Evolutionary conservation across 2,797 vertebrate species (phyloP).

Genomic region (Nyctalus aviator): DNA sequence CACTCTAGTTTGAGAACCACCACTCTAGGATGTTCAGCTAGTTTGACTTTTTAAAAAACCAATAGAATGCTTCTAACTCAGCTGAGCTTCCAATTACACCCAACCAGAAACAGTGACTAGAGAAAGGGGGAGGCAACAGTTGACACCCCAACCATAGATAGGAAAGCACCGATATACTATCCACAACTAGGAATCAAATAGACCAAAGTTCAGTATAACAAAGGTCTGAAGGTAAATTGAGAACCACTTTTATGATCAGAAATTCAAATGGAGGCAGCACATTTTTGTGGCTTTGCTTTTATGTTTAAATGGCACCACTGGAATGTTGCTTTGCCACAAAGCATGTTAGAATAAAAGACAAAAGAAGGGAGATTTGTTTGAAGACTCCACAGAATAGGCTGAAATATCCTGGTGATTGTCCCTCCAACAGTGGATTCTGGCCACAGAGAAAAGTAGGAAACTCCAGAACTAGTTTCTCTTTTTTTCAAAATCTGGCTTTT

Average conservation of each 20-base stretch:
- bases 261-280: constrained; percentile 65
- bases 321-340: constrained; percentile 73
- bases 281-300: constrained; percentile 83
- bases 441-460: constrained; percentile 49
- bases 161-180: not conserved
- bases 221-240: constrained; percentile 65
- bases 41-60: not conserved
- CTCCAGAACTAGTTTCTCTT: constrained; percentile 64
- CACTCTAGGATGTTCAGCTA: not conserved
- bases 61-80: not conserved
- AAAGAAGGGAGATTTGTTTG: constrained; percentile 66
- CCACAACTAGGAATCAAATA: not conserved
- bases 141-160: not conserved
- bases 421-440: constrained; percentile 50
- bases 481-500: constrained; percentile 48
- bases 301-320: constrained; percentile 78
- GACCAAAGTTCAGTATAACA: not conserved
- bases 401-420: constrained; percentile 37
- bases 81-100: not conserved
- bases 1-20: not conserved
- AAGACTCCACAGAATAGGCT: constrained; percentile 59
- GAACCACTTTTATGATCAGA: constrained; percentile 60
- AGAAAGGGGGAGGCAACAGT: not conserved
- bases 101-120: not conserved
- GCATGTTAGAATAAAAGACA: constrained; percentile 70